Conservation (phyloP, 2,888 invertebrate species). For the Leuctra nigra region DNA sequence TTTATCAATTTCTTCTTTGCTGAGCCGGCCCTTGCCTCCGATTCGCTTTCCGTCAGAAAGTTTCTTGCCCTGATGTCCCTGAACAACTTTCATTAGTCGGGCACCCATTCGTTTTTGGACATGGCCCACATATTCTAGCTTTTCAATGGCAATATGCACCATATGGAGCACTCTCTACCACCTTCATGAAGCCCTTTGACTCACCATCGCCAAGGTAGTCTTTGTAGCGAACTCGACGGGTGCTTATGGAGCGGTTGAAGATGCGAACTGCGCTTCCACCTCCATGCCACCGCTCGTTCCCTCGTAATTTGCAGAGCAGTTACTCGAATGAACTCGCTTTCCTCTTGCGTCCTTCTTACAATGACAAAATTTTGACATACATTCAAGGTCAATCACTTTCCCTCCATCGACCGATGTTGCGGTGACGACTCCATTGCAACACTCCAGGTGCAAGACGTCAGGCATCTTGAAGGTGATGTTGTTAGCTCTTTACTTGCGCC, state of each 20-base stretch:
- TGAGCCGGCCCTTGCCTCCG: conserved; percentile 17
- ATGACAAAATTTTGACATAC: conserved; percentile 1
- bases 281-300: conserved; percentile 23
- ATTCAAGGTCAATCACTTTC: neutral
- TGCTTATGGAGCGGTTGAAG: conserved; percentile 15
- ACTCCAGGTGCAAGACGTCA: too few species aligned
- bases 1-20: conserved; percentile 17
- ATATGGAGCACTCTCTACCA: conserved; percentile 11
- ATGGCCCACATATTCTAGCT: conserved; percentile 2
- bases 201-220: conserved; percentile 24
- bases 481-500: too few species aligned
- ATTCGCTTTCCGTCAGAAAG: conserved; percentile 21
- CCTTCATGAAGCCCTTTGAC: conserved; percentile 17
- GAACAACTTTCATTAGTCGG: conserved; percentile 3
- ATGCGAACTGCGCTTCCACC: conserved; percentile 16
- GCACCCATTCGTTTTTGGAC: conserved; percentile 21
- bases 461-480: too few species aligned
- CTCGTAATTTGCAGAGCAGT: conserved; percentile 5
- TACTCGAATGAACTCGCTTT: too few species aligned
- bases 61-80: conserved; percentile 19
- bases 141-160: conserved; percentile 8
- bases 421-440: neutral
- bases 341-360: too few species aligned
- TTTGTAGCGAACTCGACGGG: conserved; percentile 16
- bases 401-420: conserved; percentile 10